Base-by-base conservation (phyloP, 1,140 invertebrate genomes). In the Ectropis grisescens region DNA sequence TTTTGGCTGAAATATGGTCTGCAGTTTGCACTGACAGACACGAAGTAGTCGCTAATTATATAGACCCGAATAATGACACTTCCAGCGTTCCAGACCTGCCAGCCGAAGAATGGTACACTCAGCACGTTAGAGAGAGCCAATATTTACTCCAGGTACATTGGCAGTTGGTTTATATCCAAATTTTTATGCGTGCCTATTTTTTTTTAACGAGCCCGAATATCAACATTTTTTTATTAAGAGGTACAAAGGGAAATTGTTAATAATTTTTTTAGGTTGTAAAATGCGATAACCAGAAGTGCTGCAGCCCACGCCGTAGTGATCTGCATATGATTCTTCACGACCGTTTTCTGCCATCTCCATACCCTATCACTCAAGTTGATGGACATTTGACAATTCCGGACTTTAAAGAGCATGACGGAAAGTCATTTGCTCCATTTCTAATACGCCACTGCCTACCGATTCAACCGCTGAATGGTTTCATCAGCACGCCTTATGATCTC, bases 391-490 rank as follows among this genome's bases (percentile, higher is more conserved):
- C 33, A 31, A 42, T 42, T 36, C 40, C 40, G 33, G 23, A 42
- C 24, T 36, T 26, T 42, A 36, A 42, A 42, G 33, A 42, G 27
- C 40, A 35, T 42, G 40, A 42, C 33, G 33, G 40, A 30, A 36
- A 40, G 12, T 33, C 29, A 35, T 41, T 41, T 41, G 27, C 39
- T 32, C 39, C 32, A 29, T 33, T 41, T 30, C 26, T 33, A 33
- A 24, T 33, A 33, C 32, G 32, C 32, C 32, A 33, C 23, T 33
- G 32, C 22, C 27, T 29, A 24, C 29, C 37, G 28, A 41, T 46
- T 37, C 43, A 46, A 46, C 37, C 44, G 33, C 37, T 47, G 31
- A 37, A 45, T 40, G 37, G 29, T 33, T 45, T 39, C 33, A 26
- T 26, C 32, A 35, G 39, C 38, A 47, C 34, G 30, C 44, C 38